Evolutionary conservation across 2,888 invertebrate species (phyloP), one percentile per base, ranked within the genome.

Genomic region (Apoda limacodes): DNA sequence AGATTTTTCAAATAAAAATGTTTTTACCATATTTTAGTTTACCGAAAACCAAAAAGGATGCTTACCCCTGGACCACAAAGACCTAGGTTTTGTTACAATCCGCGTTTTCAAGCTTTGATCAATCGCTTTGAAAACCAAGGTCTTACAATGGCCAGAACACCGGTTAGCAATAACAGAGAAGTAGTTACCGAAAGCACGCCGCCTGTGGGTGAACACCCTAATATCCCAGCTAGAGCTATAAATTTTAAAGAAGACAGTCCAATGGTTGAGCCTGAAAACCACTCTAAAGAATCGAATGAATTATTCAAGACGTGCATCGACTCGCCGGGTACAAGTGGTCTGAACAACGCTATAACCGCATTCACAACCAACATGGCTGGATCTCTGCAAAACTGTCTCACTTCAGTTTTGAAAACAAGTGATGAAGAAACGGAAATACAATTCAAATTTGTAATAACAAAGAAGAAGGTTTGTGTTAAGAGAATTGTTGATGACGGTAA

Each of bases 181-280:
- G 32, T 40, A 11, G 48, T 48, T 9, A 55, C 61, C 21, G 72
- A 68, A 34, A 61, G 46, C 17, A 76, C 78, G 1, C 75, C 81
- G 13, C 64, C 69, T 2, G 57, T 65, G 1, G 63, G 57, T 2
- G 72, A 75, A 12, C 63, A 60, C 13, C 47, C 56, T 6, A 58
- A 55, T 19, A 56, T 64, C 37, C 68, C 60, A 24, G 78, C 78
- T 0, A 60, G 82, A 41, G 74, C 81, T 6, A 81, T 82, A 36
- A 65, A 74, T 46, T 82, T 82, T 43, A 78, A 75, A 55, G 74
- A 76, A 28, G 72, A 75, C 24, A 78, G 76, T 39, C 70, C 71
- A 14, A 40, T 56, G 9, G 52, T 65, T 7, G 72, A 68, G 22
- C 30, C 40, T 35, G 50, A 47, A 30, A 59, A 58, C 30, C 50